Base-by-base conservation (phyloP, 1,140 invertebrate species). In the Chrysomallon squamiferum region DNA sequence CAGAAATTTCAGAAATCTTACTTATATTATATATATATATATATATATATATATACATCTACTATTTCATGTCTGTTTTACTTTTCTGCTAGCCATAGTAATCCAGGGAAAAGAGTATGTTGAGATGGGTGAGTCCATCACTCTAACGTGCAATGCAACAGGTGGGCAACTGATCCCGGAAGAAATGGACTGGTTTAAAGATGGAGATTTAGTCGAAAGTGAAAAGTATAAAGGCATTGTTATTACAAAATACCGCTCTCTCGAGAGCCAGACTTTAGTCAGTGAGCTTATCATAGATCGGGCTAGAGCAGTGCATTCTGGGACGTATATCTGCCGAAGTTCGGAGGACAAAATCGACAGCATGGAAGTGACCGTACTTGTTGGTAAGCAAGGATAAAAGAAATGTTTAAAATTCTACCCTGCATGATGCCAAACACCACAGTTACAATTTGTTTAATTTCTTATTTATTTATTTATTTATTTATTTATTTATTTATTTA, bases 181-280 rank as follows among this genome's bases (percentile, higher is more conserved):
- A 33, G 66, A 69, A 20, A 69, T 75, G 9, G 73, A 75, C 33
- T 75, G 73, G 73, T 75, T 75, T 54, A 72, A 72, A 56, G 70
- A 71, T 27, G 69, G 69, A 18, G 62, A 69, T 59, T 54, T 65
- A 32, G 62, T 69, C 18, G 57, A 61, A n/a, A 45, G 38, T 25
- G 54, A 58, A 11, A 41, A 47, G 22, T 56, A 29, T 35, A 38
- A 22, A 43, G 59, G 59, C 18, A 20, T 69, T 13, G 32, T 49
- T 29, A 69, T 69, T 29, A 32, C 50, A 3, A 65, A 69, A 45
- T 69, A 65, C 35, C 56, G 58, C 27, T 69, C 68, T 15, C 49
- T 61, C 29, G 45, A 66, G 58, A 57, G 50, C 25, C 49, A 59
- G 38, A 52, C 63, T 29, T 35, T 65, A 29, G 59, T 65, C 58